Evolutionary conservation across 2,888 invertebrate genomes (phyloP).

Genomic region (Chrysolina oricalcia): DNA sequence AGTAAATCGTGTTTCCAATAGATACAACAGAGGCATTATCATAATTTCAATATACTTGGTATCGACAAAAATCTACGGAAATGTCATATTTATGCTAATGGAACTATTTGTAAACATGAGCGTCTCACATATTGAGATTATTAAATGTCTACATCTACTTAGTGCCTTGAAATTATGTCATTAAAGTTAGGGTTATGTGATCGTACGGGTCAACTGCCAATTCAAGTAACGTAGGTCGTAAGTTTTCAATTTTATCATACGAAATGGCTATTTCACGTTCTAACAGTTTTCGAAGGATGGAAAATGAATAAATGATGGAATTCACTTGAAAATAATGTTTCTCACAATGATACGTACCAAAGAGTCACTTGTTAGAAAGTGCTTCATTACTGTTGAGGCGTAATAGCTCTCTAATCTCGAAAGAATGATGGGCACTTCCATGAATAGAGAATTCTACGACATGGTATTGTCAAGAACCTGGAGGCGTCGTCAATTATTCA

Average conservation of each 20-base stretch:
- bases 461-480: too few relatives aligned
- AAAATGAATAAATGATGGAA: too few relatives aligned
- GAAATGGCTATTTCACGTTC: not conserved
- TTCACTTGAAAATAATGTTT: not conserved
- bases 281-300: not conserved
- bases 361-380: too few relatives aligned
- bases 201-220: not conserved
- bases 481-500: too few relatives aligned
- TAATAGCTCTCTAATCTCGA: too few relatives aligned
- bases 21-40: not conserved
- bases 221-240: not conserved
- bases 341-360: too few relatives aligned
- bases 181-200: not conserved
- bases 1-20: not conserved
- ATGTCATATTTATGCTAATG: conserved; percentile 3
- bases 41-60: not conserved
- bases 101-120: not conserved
- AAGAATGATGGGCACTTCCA: too few relatives aligned
- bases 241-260: not conserved
- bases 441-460: too few relatives aligned
- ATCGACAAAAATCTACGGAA: not conserved
- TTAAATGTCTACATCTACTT: not conserved
- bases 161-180: not conserved
- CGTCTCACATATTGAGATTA: not conserved
- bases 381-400: too few relatives aligned